Conservation (phyloP, 2,797 vertebrate species). For the Atherinosoma microstoma region DNA sequence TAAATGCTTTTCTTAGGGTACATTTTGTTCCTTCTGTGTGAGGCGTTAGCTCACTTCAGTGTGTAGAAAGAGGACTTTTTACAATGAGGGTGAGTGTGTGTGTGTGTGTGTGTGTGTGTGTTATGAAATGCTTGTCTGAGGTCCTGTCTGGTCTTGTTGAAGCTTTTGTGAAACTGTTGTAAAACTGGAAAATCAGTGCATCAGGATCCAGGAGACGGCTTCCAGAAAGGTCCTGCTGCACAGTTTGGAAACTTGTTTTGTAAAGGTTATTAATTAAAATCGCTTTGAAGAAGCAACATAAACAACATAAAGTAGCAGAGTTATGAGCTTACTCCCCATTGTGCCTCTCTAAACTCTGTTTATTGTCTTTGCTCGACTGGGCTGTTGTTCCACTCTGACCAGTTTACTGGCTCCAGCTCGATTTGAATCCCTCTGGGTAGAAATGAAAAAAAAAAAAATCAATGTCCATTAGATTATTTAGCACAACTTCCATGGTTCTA, state of each 20-base stretch:
- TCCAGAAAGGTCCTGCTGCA: not conserved
- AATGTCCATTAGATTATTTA: not conserved
- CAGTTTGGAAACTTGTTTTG: not conserved
- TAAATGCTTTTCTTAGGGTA: not conserved
- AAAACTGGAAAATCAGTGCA: slow-evolving; percentile 24
- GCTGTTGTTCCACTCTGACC: too few relatives aligned
- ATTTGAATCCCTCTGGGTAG: not conserved
- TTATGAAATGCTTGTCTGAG: slow-evolving; percentile 11
- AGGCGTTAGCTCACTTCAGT: not conserved
- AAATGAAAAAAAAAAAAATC: not conserved
- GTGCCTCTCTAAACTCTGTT: too few relatives aligned
- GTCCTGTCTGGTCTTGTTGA: slow-evolving; percentile 49
- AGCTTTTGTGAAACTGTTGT: not conserved
- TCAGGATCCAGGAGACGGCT: not conserved
- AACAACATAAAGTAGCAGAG: too few relatives aligned
- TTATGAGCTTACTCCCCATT: too few relatives aligned
- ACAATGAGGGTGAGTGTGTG: not conserved
- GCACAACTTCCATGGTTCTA: too few relatives aligned
- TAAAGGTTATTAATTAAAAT: too few relatives aligned
- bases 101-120: not conserved
- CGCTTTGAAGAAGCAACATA: not conserved
- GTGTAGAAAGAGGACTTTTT: slow-evolving; percentile 4
- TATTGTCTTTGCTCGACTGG: too few relatives aligned
- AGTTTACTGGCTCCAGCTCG: too few relatives aligned
- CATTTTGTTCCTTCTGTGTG: slow-evolving; percentile 19